phyloP scores from a whole-genome alignment of 2,113 vertebrate species.

The Arenaria interpres region DNA sequence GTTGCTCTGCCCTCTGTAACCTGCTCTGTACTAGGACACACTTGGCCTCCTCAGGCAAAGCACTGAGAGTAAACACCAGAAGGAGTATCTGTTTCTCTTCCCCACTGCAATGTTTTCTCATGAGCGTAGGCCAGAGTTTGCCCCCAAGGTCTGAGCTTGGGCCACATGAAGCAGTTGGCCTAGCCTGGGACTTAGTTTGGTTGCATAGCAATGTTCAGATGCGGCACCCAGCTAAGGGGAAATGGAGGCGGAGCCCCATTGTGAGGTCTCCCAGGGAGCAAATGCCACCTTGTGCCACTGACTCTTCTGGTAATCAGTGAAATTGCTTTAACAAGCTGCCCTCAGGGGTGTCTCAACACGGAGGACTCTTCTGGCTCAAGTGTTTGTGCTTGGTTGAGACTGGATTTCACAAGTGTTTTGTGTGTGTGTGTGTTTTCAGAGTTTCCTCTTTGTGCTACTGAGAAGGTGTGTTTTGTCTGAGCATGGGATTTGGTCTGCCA shows the following conservation, averaged over 20 bases:
- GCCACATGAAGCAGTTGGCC: neutral
- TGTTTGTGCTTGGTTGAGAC: neutral
- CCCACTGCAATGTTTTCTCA: neutral
- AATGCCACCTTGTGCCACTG: neutral
- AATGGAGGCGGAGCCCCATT: neutral
- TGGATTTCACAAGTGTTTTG: conserved; percentile 7
- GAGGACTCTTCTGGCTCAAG: conserved; percentile 8
- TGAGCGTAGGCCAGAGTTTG: neutral
- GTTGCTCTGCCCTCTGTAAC: neutral
- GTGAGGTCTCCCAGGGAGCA: neutral
- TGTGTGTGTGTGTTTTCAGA: neutral
- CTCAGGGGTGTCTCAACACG: neutral
- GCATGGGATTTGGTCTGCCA: conserved; percentile 45
- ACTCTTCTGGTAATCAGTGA: neutral
- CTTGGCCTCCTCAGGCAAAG: neutral
- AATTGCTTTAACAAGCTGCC: conserved; percentile 14
- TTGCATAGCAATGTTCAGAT: neutral
- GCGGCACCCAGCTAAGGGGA: neutral
- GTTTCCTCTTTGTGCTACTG: neutral
- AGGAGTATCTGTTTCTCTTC: neutral
- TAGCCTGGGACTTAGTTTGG: neutral
- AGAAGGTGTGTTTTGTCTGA: conserved; percentile 47
- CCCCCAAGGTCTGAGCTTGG: neutral
- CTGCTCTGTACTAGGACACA: rapidly evolving
- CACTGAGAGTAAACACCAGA: neutral